phyloP scores from a whole-genome alignment of 2,888 invertebrate genomes.

The Sinotaia quadrata region DNA sequence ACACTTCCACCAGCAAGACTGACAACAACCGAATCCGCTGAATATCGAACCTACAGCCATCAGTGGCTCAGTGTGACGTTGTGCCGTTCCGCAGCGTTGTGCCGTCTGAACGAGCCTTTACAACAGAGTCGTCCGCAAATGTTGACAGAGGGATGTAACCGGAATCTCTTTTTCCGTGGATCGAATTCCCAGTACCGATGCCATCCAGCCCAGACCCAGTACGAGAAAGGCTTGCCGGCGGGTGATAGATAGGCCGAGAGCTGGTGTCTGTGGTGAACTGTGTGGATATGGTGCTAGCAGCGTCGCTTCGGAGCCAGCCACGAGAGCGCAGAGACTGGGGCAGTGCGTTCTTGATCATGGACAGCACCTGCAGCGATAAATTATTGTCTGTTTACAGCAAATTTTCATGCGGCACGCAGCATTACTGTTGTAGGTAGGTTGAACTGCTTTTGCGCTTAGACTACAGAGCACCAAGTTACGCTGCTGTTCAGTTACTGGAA shows the following conservation, averaged over 20 bases:
- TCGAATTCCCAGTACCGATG: neutral
- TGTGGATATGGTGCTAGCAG: constrained; percentile 32
- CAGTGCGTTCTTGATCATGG: constrained; percentile 24
- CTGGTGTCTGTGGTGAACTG: constrained; percentile 34
- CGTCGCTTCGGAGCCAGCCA: constrained; percentile 29
- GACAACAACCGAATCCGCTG: no score
- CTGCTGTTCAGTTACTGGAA: no score
- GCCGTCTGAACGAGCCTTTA: no score
- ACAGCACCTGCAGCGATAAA: constrained; percentile 28
- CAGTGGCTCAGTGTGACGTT: no score
- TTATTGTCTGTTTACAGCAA: no score
- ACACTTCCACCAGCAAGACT: no score
- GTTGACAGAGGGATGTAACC: constrained; percentile 36
- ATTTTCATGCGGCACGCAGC: no score
- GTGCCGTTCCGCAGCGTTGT: no score
- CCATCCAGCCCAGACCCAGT: neutral
- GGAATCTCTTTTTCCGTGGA: constrained; percentile 3
- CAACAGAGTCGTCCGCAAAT: constrained; percentile 29
- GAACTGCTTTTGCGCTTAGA: no score
- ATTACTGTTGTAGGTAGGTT: no score
- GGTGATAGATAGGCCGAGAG: constrained; percentile 15
- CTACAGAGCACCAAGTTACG: no score
- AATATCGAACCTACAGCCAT: no score
- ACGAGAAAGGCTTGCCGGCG: neutral
- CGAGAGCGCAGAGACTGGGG: constrained; percentile 25